Conservation (phyloP, 2,888 invertebrate genomes). For the Dynastes hyllus region DNA sequence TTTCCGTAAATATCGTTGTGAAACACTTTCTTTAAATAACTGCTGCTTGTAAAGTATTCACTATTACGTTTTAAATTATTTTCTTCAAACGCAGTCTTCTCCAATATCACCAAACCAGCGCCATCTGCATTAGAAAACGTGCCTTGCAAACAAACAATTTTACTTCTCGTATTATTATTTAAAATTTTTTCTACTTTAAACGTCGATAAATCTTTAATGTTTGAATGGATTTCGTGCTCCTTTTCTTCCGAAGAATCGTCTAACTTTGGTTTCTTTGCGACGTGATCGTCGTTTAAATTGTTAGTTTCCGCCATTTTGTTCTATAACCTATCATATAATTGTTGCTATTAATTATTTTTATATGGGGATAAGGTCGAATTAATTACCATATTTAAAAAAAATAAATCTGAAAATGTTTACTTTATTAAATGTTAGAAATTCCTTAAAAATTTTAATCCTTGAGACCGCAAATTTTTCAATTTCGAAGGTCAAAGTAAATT, state of each 20-base stretch:
- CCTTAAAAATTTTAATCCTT: too few species aligned
- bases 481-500: too few species aligned
- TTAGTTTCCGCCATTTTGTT: conserved; percentile 22
- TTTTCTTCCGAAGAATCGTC: conserved; percentile 46
- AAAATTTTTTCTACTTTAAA: conserved; percentile 81
- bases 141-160: conserved; percentile 82
- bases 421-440: too few species aligned
- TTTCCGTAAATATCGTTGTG: conserved; percentile 91
- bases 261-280: conserved; percentile 41
- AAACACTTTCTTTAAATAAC: conserved; percentile 77
- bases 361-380: too few species aligned
- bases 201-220: conserved; percentile 74
- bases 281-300: not conserved
- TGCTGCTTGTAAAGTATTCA: conserved; percentile 77
- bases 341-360: too few species aligned
- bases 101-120: conserved; percentile 83
- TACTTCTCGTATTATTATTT: conserved; percentile 82
- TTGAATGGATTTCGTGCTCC: conserved; percentile 62
- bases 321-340: not conserved
- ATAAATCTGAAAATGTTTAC: too few species aligned
- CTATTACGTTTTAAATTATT: conserved; percentile 73
- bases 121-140: conserved; percentile 77
- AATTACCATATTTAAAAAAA: too few species aligned
- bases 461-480: too few species aligned
- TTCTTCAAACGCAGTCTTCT: conserved; percentile 86